Base-by-base conservation (phyloP, 2,888 invertebrate genomes). In the Lithophane semibrunnea region DNA sequence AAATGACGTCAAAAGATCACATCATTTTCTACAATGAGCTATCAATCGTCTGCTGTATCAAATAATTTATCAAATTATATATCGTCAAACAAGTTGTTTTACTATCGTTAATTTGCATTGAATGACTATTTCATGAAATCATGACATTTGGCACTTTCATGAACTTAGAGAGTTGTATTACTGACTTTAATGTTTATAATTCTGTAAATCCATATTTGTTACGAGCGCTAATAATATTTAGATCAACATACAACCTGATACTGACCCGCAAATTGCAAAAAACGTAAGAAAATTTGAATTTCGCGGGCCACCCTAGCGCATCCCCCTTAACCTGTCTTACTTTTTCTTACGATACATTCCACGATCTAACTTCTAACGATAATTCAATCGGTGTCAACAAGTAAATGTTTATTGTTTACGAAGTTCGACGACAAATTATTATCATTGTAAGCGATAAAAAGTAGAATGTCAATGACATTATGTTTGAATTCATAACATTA, bases 401-500 rank as follows among this genome's bases (percentile, higher is more conserved):
- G 49, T 1, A 49, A 49, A 75, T 56, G n/a, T 64, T 79, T 68
- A 65, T 61, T 80, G 64, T 84, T 80, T 84, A 80, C 58, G 64
- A 58, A 63, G 63, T 71, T 56, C 4, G 24, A 42, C 69, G 52
- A 82, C 68, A 65, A 77, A 81, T 77, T 70, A 68, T 61, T 63
- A 78, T 67, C 42, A 44, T 49, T 18, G 29, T 70, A 49, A 77
- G 60, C 63, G 79, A 75, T 82, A 75, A 79, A 82, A 73, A 58
- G 24, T 69, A 75, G 44, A 77, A 84, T 67, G 72, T 73, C 73
- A 76, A 70, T 76, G 68, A 56, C 60, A 73, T 74, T 73, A 65
- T 73, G 64, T 75, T 73, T 82, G 73, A 75, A 84, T 79, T 79
- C 60, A 74, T 74, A 72, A 72, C 60, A 74, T 86, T 75, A 83